Base-by-base conservation (phyloP, 2,797 vertebrate species). In the Sebastes iracundus region DNA sequence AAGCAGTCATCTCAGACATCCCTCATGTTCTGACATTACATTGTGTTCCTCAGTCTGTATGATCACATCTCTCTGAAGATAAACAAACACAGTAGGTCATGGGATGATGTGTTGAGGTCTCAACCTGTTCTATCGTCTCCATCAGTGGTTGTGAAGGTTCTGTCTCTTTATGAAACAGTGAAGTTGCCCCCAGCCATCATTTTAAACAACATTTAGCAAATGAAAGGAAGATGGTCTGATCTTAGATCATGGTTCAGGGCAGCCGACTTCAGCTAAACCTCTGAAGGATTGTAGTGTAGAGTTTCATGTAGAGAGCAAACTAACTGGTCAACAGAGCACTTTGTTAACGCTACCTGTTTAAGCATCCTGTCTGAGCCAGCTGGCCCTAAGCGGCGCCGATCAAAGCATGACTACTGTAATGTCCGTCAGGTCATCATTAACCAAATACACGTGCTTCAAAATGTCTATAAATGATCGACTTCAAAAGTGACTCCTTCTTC, bases 301-400 rank as follows among this genome's bases (percentile, higher is more conserved):
- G 42, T 86, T 88, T 68, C 25, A 77, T 81, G 16, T 84, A 63
- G 79, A 84, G 73, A 77, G 73, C 82, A 89, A 87, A 92, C 82
- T 91, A 91, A 90, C 85, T 67, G 56, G 80, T 87, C 83, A 82
- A 77, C 80, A 82, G 87, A 87, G 90, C 73, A 71, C 82, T 90
- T 76, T 90, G 62, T 89, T 86, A 85, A 91, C 52, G 70, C 90
- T 88, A 81, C 81, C 38, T 81, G 88, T 60, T 88, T 89, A 82
- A 88, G 82, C 82, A 55, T 88, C 71, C 80, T 86, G 85, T 90
- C 46, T 90, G 88, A 91, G 82, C 78, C 83, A 90, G 89, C 90
- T 90, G 90, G 88, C 90, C 88, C 82, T 86, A 88, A 89, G 85
- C 90, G 84, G 86, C 75, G 92, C 93, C 90, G 90, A 93, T 93